Base-by-base conservation (phyloP, 2,113 vertebrate species). In the Urocolius indicus region DNA sequence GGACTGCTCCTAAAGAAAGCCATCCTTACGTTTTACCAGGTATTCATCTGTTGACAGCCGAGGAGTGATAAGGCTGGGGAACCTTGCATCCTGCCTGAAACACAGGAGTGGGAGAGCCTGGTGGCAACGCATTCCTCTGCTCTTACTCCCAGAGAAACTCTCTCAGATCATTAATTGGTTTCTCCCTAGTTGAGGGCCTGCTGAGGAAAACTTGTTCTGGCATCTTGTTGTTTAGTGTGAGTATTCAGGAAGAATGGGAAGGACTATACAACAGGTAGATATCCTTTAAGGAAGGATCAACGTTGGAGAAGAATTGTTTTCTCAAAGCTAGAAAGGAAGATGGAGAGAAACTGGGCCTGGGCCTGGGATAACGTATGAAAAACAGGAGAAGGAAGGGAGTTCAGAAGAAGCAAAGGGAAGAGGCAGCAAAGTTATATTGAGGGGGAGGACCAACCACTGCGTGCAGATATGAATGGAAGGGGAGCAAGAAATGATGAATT, bases 341-440 rank as follows among this genome's bases (percentile, higher is more conserved):
- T 6, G 68, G 72, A 45, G 52, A 59, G 43, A 66, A 74, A 36
- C 3, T 29, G 41, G 85, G 10, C 17, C 22, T 13, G 46, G 34
- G 7, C 20, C 62, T 75, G 48, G 43, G 77, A 27, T 57, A 18
- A 54, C 5, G 38, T 38, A 9, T 2, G 3, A n/a, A 38, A 69
- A 73, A 10, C 1, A 57, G 11, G 24, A 62, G 75, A 66, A 68
- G 22, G 49, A 54, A 46, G 10, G 59, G 43, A 68, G n/a, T 30
- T 41, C 82, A 32, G 34, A 41, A 46, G 49, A 16, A 58, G 69
- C 19, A 30, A 34, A 41, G 5, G 24, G 45, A 46, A 65, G n/a
- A 73, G 11, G 52, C 26, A 38, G 54, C 14, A 10, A 45, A 7
- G 9, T 16, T 30, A 0, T 3, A 19, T 2, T 0, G 2, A 52